phyloP scores from a whole-genome alignment of 2,113 vertebrate genomes.

The Phrynocephalus versicolor region DNA sequence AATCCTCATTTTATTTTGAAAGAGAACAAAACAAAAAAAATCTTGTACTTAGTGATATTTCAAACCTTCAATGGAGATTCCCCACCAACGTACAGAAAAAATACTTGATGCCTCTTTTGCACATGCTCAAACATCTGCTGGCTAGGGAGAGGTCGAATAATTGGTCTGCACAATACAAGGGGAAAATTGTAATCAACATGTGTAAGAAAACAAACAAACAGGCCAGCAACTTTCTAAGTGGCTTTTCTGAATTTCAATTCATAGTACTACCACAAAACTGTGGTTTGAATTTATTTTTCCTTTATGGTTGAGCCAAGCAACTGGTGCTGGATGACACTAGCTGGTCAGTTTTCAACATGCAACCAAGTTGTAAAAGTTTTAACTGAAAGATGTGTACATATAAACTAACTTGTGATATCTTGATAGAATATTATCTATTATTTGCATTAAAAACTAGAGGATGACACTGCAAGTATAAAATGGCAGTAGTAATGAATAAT shows the following conservation, averaged over 20 bases:
- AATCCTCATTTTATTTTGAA: too few relatives aligned
- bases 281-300: background rate
- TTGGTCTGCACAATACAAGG: conserved; percentile 76
- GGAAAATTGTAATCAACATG: conserved; percentile 1
- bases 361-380: background rate
- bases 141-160: conserved; percentile 92
- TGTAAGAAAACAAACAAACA: conserved; percentile 27
- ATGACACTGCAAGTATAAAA: background rate
- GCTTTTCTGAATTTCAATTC: background rate
- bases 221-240: background rate
- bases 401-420: background rate
- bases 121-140: conserved; percentile 95
- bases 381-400: background rate
- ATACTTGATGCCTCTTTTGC: conserved; percentile 87
- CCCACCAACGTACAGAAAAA: conserved; percentile 92
- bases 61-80: conserved; percentile 95
- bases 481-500: background rate
- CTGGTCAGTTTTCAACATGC: background rate
- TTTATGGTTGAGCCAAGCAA: background rate
- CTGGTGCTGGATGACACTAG: background rate
- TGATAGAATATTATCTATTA: background rate
- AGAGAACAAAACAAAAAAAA: conserved; percentile 1
- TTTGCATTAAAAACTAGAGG: background rate
- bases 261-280: background rate
- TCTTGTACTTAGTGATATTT: conserved; percentile 13